A percentile compares a stretch with the other conserved stretches of the same genome.
Conservation (phyloP, 2,888 invertebrate species). For the Pseudococcus jackbeardsleyi region DNA sequence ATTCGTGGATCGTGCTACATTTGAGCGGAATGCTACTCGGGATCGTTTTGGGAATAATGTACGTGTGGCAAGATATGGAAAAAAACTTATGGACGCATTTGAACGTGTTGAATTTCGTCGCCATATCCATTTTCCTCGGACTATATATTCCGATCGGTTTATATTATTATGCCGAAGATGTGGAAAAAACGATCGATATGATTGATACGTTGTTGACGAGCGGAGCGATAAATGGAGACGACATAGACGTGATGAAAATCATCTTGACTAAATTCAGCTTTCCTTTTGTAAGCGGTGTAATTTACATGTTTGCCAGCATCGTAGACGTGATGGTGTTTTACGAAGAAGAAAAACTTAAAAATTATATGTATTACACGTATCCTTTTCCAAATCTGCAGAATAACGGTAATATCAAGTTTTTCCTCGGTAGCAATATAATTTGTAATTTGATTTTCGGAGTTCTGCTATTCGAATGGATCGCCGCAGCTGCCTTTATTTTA, state of each 20-base stretch:
- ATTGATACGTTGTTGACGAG: background rate
- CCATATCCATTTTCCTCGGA: background rate
- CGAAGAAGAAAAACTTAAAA: background rate
- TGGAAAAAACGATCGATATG: background rate
- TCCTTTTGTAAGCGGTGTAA: background rate
- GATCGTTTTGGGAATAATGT: background rate
- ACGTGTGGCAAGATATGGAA: background rate
- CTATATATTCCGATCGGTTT: background rate
- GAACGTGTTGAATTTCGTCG: constrained; percentile 9
- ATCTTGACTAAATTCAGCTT: background rate
- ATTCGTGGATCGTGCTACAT: background rate
- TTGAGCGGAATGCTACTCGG: background rate
- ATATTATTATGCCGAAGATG: background rate
- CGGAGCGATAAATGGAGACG: background rate
- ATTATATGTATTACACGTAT: background rate
- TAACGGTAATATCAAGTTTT: background rate
- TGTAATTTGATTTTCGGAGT: background rate
- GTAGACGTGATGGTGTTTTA: background rate
- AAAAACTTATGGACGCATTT: background rate
- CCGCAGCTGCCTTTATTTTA: background rate
- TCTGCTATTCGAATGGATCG: background rate
- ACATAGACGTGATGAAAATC: background rate
- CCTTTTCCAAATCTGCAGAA: background rate
- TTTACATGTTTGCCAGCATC: background rate
- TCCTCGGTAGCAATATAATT: background rate